These are phyloP conservation scores for Morpho helenor DNA, from an alignment of 2,888 invertebrate species.

Conservation along the genomic window DNA sequence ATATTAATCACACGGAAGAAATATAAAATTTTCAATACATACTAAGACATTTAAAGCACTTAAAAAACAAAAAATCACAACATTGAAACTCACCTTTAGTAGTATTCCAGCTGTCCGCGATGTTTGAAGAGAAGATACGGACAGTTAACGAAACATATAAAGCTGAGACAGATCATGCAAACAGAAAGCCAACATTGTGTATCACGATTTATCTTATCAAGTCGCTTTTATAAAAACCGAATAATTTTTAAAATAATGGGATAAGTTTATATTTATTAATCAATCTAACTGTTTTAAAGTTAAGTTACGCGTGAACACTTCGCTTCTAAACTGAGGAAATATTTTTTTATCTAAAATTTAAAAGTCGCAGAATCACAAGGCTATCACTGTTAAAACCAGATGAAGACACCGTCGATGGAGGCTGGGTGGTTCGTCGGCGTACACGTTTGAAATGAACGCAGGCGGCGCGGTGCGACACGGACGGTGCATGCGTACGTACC, in stretches of 20 bases:
- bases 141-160: constrained; percentile 29
- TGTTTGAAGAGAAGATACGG: constrained; percentile 9
- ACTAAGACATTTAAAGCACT: constrained; percentile 6
- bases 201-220: constrained; percentile 14
- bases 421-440: constrained; percentile 31
- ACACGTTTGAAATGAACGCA: constrained; percentile 38
- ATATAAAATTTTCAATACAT: background rate
- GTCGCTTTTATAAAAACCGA: constrained; percentile 1
- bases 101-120: constrained; percentile 3
- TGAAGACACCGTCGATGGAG: constrained; percentile 15
- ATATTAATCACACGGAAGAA: background rate
- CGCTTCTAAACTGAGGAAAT: constrained; percentile 1
- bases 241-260: background rate
- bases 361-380: constrained; percentile 22
- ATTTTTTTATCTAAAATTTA: constrained; percentile 9
- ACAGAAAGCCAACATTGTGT: constrained; percentile 33
- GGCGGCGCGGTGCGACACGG: constrained; percentile 39
- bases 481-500: constrained; percentile 66
- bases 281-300: background rate
- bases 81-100: constrained; percentile 21
- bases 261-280: background rate
- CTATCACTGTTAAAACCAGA: constrained; percentile 17
- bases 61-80: background rate
- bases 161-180: constrained; percentile 36
- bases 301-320: constrained; percentile 20